These are phyloP conservation scores for Euphonia xanthogaster DNA, from an alignment of 2,797 vertebrate genomes.

Conservation along the genomic window DNA sequence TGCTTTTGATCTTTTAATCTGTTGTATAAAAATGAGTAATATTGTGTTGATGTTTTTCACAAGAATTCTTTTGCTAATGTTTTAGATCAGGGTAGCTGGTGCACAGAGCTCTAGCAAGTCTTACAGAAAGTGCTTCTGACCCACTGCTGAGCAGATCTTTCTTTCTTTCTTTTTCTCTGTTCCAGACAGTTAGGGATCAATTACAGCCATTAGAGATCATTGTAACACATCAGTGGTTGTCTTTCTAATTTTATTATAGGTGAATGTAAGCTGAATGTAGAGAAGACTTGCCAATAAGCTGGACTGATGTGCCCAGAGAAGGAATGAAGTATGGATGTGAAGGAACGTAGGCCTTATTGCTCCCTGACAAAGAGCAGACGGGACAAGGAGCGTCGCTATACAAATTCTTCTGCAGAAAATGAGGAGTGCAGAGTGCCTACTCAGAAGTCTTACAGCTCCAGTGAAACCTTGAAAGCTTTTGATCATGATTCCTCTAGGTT, in stretches of 20 bases:
- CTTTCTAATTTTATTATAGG: conserved; percentile 73
- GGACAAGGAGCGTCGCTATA: conserved; percentile 85
- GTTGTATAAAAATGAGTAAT: background rate
- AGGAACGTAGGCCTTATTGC: conserved; percentile 97
- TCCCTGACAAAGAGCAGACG: conserved; percentile 95
- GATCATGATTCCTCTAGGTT: conserved; percentile 93
- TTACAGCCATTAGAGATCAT: background rate
- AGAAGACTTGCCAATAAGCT: conserved; percentile 66
- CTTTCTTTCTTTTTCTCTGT: background rate
- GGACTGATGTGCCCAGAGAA: conserved; percentile 81
- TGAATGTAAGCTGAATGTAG: conserved; percentile 75
- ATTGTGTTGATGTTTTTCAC: background rate
- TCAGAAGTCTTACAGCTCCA: conserved; percentile 97
- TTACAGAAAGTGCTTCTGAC: background rate
- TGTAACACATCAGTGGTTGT: conserved; percentile 7
- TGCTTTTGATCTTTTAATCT: background rate
- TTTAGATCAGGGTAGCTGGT: background rate
- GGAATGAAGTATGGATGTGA: conserved; percentile 99
- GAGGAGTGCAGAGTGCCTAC: conserved; percentile 93
- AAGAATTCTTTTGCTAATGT: background rate
- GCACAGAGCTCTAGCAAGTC: background rate
- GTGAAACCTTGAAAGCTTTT: conserved; percentile 94
- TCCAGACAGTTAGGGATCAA: background rate
- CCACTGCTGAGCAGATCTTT: background rate
- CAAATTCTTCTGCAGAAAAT: conserved; percentile 82